These are phyloP conservation scores for Rhea americana DNA, from an alignment of 2,113 vertebrate species.

Conservation along the genomic window DNA sequence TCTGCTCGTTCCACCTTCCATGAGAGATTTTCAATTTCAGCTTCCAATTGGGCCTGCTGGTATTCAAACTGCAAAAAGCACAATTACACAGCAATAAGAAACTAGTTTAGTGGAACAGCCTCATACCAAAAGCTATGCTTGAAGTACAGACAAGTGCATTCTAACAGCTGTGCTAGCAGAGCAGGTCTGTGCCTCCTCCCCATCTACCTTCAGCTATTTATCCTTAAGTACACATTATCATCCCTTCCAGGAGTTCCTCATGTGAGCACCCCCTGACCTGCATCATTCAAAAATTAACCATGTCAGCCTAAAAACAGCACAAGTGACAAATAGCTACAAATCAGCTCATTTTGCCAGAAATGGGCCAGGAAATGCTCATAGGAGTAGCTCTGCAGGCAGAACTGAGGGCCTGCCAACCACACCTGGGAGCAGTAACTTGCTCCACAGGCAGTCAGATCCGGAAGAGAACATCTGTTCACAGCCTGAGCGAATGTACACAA, in stretches of 20 bases:
- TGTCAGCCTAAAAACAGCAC: neutral
- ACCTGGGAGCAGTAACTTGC: neutral
- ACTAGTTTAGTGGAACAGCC: conserved; percentile 10
- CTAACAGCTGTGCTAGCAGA: neutral
- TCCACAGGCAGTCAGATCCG: neutral
- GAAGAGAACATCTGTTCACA: neutral
- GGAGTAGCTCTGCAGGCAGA: neutral
- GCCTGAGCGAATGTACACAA: neutral
- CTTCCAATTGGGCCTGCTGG: conserved; percentile 98
- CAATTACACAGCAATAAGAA: neutral
- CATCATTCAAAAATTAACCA: neutral
- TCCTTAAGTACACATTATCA: neutral
- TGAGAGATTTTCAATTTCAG: conserved; percentile 97
- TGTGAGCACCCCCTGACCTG: neutral
- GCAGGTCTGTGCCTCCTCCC: neutral
- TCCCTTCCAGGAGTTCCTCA: neutral
- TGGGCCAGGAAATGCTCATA: neutral
- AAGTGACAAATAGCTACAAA: neutral
- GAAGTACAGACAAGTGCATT: conserved; percentile 6
- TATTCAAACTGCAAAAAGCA: conserved; percentile 90
- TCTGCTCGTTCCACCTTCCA: conserved; percentile 99
- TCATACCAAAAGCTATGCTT: neutral
- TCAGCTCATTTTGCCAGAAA: neutral
- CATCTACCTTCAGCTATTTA: neutral
- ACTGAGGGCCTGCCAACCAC: neutral